Base-by-base conservation (phyloP, 2,888 invertebrate species). In the Acanthosepion lycidas region DNA sequence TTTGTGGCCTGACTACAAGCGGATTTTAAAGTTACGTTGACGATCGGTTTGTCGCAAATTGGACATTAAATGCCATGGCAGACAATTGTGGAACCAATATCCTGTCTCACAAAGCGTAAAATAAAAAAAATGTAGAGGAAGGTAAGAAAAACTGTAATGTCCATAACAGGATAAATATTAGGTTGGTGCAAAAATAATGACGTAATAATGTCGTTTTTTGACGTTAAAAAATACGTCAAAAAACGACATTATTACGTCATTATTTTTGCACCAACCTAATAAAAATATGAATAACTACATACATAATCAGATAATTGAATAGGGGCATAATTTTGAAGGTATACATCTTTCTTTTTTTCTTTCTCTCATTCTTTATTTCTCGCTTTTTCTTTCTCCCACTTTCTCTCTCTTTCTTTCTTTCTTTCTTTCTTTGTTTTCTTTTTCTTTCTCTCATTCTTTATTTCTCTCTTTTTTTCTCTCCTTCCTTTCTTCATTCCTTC, bases 11-110 rank as follows among this genome's bases (percentile, higher is more conserved):
- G n/a, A 78, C n/a, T 78, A 78, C n/a, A 15, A 15, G 78, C 78
- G n/a, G 78, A 78, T 78, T 78, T 78, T 78, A 78, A 78, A 78
- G 78, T 78, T 78, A 33, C n/a, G 78, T 78, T 78, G 78, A 78
- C 78, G 78, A 78, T 78, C 15, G n/a, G 78, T 78, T 78, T 78
- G 78, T n/a, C 78, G 9, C 78, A 78, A 78, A 78, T 78, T 78
- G 78, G 78, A 18, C n/a, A 78, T 78, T 33, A 78, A 78, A 78
- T 33, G 12, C 78, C n/a, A 78, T 78, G 1, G 78, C n/a, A 78
- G 78, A 78, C 78, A 78, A 78, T 15, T 78, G 78, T 78, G 78
- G n/a, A 78, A 78, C 78, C 78, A 78, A 78, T 78, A n/a, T 78
- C n/a, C 5, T 78, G 78, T n/a, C 78, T n/a, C 78, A 33, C n/a